Conservation (phyloP, 2,113 vertebrate species). For the Python bivittatus region DNA sequence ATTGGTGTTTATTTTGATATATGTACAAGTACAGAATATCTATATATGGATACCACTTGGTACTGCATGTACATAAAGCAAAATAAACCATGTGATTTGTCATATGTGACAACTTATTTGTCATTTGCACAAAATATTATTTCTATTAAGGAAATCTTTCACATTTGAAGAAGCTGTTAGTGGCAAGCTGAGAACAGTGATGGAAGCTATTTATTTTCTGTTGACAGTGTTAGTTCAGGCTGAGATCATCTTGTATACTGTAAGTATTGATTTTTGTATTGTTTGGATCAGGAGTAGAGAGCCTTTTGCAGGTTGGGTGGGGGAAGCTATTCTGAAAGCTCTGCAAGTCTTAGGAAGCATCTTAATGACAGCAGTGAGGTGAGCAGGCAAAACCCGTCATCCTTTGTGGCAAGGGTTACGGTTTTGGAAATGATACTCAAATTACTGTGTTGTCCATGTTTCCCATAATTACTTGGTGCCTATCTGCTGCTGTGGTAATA, state of each 20-base stretch:
- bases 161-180: not conserved
- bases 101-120: not conserved
- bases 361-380: not conserved
- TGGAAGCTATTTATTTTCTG: not conserved
- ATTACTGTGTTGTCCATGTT: not conserved
- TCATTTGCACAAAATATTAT: not conserved
- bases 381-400: not conserved
- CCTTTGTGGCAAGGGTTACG: not conserved
- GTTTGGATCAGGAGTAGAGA: not conserved
- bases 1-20: not conserved
- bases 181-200: not conserved
- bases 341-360: not conserved
- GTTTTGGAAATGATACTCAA: not conserved
- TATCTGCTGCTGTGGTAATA: not conserved
- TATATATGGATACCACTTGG: not conserved
- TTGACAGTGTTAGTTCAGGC: not conserved
- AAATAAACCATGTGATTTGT: not conserved
- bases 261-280: not conserved
- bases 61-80: not conserved
- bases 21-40: not conserved
- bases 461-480: not conserved
- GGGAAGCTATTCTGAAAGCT: not conserved
- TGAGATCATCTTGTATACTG: not conserved
- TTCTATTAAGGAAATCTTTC: not conserved
- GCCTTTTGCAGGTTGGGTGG: not conserved